Evolutionary conservation across 2,888 invertebrate genomes (phyloP).

Genomic region (Catocala fraxini): DNA sequence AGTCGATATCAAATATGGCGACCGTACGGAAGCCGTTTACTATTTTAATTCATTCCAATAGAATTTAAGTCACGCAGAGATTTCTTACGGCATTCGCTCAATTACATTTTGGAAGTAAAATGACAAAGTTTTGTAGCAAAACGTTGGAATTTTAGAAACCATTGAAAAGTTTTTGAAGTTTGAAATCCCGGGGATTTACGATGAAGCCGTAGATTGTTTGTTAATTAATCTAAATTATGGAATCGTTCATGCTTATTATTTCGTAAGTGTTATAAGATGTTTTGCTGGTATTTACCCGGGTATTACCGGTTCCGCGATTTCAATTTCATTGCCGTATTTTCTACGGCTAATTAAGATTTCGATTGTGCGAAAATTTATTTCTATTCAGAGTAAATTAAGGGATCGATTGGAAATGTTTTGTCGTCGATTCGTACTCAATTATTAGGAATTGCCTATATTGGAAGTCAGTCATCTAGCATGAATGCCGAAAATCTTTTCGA

Average conservation of each 20-base stretch:
- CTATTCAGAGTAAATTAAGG: too few species aligned
- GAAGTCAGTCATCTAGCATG: too few species aligned
- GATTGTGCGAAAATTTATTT: too few species aligned
- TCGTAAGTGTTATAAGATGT: slow-evolving; percentile 25
- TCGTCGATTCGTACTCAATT: too few species aligned
- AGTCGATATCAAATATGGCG: background rate
- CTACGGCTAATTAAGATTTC: slow-evolving; percentile 2
- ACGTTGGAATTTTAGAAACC: slow-evolving; percentile 45
- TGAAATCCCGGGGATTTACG: slow-evolving; percentile 42
- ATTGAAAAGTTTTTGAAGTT: slow-evolving; percentile 48
- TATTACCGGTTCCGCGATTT: slow-evolving; percentile 2
- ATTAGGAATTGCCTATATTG: too few species aligned
- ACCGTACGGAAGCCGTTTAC: slow-evolving; percentile 20
- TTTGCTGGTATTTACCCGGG: slow-evolving; percentile 12
- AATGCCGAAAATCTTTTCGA: too few species aligned
- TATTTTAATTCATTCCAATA: slow-evolving; percentile 36
- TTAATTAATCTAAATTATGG: slow-evolving; percentile 47
- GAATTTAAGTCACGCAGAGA: slow-evolving; percentile 49
- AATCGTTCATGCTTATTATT: slow-evolving; percentile 39
- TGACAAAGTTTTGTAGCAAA: slow-evolving; percentile 47
- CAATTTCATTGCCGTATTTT: slow-evolving; percentile 10
- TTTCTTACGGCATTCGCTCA: slow-evolving; percentile 44
- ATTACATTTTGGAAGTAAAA: slow-evolving; percentile 43
- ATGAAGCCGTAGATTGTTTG: slow-evolving; percentile 38
- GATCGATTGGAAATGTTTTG: background rate